Evolutionary conservation across 2,888 invertebrate genomes (phyloP).

Genomic region (Zygothrica quintamaculata): DNA sequence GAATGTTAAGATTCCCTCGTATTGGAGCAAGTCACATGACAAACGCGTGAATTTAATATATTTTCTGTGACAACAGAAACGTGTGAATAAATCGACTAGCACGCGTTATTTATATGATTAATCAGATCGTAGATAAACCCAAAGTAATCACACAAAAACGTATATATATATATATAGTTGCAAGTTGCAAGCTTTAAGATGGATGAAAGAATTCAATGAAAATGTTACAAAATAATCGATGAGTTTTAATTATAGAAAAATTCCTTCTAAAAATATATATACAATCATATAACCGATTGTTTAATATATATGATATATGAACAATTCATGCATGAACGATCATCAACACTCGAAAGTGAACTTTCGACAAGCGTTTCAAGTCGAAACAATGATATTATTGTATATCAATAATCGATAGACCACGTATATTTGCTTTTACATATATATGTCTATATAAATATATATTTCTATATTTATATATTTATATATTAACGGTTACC

Average conservation of each 20-base stretch:
- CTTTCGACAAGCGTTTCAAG: slow-evolving; percentile 19
- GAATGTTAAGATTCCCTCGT: slow-evolving; percentile 7
- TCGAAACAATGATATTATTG: slow-evolving; percentile 17
- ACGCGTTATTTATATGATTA: slow-evolving; percentile 60
- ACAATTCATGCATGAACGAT: slow-evolving; percentile 20
- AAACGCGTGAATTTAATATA: slow-evolving; percentile 65
- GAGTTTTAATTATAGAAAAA: neutral
- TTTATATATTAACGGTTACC: slow-evolving; percentile 31
- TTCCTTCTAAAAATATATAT: neutral
- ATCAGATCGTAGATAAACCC: slow-evolving; percentile 69
- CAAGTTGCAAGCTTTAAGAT: neutral
- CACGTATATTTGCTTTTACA: slow-evolving; percentile 33
- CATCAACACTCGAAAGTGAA: slow-evolving; percentile 9
- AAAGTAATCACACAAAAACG: slow-evolving; percentile 1
- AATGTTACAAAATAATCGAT: neutral
- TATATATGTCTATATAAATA: no score
- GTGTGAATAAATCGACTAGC: slow-evolving; percentile 65
- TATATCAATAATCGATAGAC: slow-evolving; percentile 53
- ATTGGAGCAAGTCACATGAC: slow-evolving; percentile 63
- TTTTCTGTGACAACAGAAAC: slow-evolving; percentile 63
- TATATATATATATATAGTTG: neutral
- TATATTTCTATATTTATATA: no score
- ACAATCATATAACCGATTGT: neutral
- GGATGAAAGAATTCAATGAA: neutral
- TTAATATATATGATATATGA: slow-evolving; percentile 5